A percentile compares a stretch with the other conserved stretches of the same genome.
Conservation (phyloP, 2,797 vertebrate genomes). For the Hippoglossus hippoglossus region DNA sequence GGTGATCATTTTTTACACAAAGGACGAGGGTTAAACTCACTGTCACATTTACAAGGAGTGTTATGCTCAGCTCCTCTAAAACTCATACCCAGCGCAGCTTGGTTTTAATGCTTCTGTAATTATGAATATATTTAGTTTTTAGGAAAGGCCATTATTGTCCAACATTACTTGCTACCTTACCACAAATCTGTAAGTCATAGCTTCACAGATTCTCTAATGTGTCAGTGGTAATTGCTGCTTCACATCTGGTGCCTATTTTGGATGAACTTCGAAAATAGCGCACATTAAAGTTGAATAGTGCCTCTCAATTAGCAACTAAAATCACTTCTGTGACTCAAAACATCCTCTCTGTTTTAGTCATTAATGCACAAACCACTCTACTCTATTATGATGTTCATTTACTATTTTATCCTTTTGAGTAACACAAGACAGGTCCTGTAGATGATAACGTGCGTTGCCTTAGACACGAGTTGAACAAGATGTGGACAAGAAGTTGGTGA, state of each 20-base stretch:
- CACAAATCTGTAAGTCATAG: constrained; percentile 17
- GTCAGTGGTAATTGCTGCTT: constrained; percentile 17
- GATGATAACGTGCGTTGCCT: constrained; percentile 28
- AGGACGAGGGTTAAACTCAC: not conserved
- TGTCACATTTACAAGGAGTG: not conserved
- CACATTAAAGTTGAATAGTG: constrained; percentile 24
- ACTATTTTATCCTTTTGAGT: constrained; percentile 30
- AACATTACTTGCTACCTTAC: constrained; percentile 9
- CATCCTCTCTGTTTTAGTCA: constrained; percentile 3
- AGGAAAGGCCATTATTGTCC: constrained; percentile 5
- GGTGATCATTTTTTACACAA: not conserved
- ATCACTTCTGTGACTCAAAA: constrained; percentile 21
- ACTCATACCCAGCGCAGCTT: not conserved
- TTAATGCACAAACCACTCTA: not conserved
- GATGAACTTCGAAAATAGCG: constrained; percentile 1
- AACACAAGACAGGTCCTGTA: constrained; percentile 9
- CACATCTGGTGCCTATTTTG: constrained; percentile 3
- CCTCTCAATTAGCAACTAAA: constrained; percentile 32
- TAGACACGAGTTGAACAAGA: constrained; percentile 35
- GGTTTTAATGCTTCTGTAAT: constrained; percentile 21
- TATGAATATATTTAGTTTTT: constrained; percentile 13
- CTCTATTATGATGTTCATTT: constrained; percentile 5
- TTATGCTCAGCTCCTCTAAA: not conserved
- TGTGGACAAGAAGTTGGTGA: constrained; percentile 12
- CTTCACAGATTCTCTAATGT: constrained; percentile 4